Conservation (phyloP, 2,113 vertebrate species). For the Saimiri boliviensis region DNA sequence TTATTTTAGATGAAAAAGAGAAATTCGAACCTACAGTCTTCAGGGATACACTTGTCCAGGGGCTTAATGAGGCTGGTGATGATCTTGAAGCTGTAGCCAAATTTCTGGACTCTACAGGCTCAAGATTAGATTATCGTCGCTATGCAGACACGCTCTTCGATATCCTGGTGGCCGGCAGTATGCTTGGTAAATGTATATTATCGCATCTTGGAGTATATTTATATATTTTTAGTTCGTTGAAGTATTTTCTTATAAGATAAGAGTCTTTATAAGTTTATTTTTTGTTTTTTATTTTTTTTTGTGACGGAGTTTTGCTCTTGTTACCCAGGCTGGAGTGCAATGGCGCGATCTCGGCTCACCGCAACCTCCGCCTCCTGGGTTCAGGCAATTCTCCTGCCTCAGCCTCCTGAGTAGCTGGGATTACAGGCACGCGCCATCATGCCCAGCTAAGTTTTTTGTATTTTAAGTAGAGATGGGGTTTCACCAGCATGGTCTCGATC, state of each 20-base stretch:
- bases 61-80: slow-evolving; percentile 93
- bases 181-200: slow-evolving; percentile 89
- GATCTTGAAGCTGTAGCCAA: slow-evolving; percentile 95
- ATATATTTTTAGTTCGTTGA: not conserved
- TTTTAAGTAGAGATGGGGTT: no score
- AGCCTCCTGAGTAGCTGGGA: no score
- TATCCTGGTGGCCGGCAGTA: slow-evolving; percentile 95
- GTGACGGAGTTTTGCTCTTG: no score
- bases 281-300: no score
- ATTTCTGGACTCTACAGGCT: slow-evolving; percentile 93
- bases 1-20: slow-evolving; percentile 95
- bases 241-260: not conserved
- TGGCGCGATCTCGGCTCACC: no score
- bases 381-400: no score
- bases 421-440: no score
- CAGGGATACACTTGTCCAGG: slow-evolving; percentile 93
- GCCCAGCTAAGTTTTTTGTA: no score
- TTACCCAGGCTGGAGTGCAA: no score
- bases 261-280: not conserved
- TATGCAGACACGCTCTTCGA: slow-evolving; percentile 97
- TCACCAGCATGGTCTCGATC: no score
- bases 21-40: slow-evolving; percentile 98
- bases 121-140: slow-evolving; percentile 94
- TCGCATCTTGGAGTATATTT: not conserved
- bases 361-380: no score